A percentile compares a stretch with the other conserved stretches of the same genome.
These are phyloP conservation scores for Babylonia areolata DNA, from an alignment of 1,140 invertebrate genomes.

Conservation along the genomic window DNA sequence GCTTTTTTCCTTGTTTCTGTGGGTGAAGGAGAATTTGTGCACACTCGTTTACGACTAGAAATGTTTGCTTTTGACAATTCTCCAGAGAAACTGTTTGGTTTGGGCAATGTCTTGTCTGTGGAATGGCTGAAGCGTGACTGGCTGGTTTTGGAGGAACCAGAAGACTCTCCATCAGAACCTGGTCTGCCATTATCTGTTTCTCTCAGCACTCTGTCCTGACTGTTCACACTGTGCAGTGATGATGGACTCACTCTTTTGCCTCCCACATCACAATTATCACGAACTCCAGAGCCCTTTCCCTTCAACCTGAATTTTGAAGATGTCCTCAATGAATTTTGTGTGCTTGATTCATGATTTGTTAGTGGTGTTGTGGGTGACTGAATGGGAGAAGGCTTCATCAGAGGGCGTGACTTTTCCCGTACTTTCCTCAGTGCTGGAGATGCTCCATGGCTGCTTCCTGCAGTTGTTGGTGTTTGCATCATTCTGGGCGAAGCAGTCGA, in stretches of 20 bases:
- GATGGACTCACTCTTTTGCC: constrained; percentile 29
- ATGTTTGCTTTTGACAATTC: constrained; percentile 66
- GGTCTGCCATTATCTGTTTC: constrained; percentile 31
- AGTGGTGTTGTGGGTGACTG: background rate
- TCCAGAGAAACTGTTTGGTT: constrained; percentile 43
- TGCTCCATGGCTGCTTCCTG: background rate
- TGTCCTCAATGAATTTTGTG: background rate
- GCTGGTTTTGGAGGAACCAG: constrained; percentile 16
- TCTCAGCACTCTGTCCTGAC: no score
- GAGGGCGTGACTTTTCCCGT: constrained; percentile 11
- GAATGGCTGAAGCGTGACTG: constrained; percentile 41
- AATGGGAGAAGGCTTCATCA: background rate
- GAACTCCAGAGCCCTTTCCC: background rate
- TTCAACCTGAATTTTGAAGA: background rate
- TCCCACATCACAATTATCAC: background rate
- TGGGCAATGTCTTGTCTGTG: constrained; percentile 36
- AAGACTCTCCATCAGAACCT: constrained; percentile 14
- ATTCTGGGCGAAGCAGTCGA: no score
- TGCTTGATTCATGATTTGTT: background rate
- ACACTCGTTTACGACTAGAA: constrained; percentile 62
- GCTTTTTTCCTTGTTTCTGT: constrained; percentile 17
- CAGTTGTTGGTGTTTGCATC: no score
- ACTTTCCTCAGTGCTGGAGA: constrained; percentile 20
- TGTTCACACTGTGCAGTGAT: constrained; percentile 41
- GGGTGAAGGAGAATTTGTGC: constrained; percentile 35